Base-by-base conservation (phyloP, 2,888 invertebrate species). In the Hypselothyrea guttata region DNA sequence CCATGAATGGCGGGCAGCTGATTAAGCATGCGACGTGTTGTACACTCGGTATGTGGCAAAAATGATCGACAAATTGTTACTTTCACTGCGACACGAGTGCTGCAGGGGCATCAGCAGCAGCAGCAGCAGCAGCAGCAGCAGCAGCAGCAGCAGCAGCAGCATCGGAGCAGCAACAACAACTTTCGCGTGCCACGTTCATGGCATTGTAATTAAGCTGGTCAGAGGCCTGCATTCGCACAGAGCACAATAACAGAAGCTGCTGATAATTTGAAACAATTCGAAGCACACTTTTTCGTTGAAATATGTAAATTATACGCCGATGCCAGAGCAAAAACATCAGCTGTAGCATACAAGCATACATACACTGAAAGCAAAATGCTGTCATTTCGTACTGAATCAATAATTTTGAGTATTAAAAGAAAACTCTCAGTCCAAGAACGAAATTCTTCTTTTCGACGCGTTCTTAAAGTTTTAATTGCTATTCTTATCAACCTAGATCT, bases 41-140 rank as follows among this genome's bases (percentile, higher is more conserved):
- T 35, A n/a, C n/a, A n/a, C n/a, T n/a, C n/a, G n/a, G 16, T 5
- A 15, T 22, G 18, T 35, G 47, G 13, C 35, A 51, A 45, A 61
- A 68, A 56, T 33, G 30, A 56, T 54, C 53, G 49, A 59, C 37
- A 78, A 75, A 78, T 82, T 78, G 78, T 62, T 78, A 75, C 82
- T 79, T 79, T 79, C 78, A 79, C 78, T 79, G 57, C 22, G 66
- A 68, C 68, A 68, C 75, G 73, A 82, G 63, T 75, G 73, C 78
- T 75, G 63, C 72, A 66, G 58, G 56, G 58, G 37, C 44, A 47
- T 28, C 64, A 48, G 22, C 53, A 46, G 38, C 42, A 40, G 15
- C 61, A 13, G 7, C 11, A 28, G 9, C 51, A 44, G 28, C 54
- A 12, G 7, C n/a, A 13, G 5, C 48, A 48, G 31, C 41, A 40